Conservation (phyloP, 2,888 invertebrate species). For the Ormyrus rosae region DNA sequence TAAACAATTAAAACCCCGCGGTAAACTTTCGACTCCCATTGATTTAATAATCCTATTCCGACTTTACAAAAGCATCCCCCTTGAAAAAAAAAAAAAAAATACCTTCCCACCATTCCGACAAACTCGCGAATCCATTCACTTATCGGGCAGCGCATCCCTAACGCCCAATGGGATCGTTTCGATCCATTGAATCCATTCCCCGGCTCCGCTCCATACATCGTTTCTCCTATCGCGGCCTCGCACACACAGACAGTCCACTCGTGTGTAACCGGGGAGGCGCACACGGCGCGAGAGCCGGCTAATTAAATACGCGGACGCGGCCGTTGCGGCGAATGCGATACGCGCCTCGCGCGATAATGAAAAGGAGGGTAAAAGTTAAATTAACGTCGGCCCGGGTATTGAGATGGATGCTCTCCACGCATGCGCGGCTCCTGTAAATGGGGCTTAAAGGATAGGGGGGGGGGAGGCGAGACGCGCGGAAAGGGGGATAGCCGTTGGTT, state of each 20-base stretch:
- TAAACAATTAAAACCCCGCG: too few relatives aligned
- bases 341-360: slow-evolving; percentile 12
- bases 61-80: too few relatives aligned
- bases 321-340: too few relatives aligned
- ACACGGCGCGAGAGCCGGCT: too few relatives aligned
- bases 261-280: too few relatives aligned
- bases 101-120: too few relatives aligned
- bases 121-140: not conserved
- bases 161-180: slow-evolving; percentile 34
- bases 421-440: too few relatives aligned
- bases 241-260: not conserved
- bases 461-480: too few relatives aligned
- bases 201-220: not conserved
- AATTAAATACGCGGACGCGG: not conserved
- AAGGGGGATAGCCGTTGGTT: not conserved
- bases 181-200: slow-evolving; percentile 25
- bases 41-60: too few relatives aligned
- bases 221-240: not conserved
- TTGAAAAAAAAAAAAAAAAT: too few relatives aligned
- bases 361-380: slow-evolving; percentile 45
- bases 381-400: not conserved
- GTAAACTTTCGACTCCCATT: too few relatives aligned
- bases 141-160: slow-evolving; percentile 15
- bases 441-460: not conserved
- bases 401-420: too few relatives aligned